A percentile compares a stretch with the other conserved stretches of the same genome.
phyloP scores from a whole-genome alignment of 1,140 invertebrate species.

The Centruroides vittatus region DNA sequence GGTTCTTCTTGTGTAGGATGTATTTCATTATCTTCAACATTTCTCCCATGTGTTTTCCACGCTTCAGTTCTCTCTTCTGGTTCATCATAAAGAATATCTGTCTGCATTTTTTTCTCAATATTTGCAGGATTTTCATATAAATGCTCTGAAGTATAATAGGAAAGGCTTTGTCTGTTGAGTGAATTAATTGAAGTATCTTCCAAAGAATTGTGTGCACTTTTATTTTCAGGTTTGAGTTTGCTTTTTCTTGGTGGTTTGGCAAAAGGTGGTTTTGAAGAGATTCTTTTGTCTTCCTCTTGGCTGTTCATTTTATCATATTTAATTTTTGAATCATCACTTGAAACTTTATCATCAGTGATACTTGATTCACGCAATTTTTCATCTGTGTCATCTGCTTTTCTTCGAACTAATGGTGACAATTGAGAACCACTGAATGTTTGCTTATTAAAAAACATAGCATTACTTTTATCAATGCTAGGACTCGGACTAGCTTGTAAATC shows the following conservation, averaged over 20 bases:
- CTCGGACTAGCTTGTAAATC: slow-evolving; percentile 1
- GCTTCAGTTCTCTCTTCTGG: not conserved
- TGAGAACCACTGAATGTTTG: too few species aligned
- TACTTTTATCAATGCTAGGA: slow-evolving; percentile 1
- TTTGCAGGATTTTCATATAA: too few species aligned
- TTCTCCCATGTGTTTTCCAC: not conserved
- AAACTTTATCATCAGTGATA: too few species aligned
- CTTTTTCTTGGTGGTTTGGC: slow-evolving; percentile 11
- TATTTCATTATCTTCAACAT: not conserved
- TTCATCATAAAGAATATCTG: not conserved
- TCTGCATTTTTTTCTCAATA: not conserved
- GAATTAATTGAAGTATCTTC: too few species aligned
- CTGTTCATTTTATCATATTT: too few species aligned
- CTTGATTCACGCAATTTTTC: too few species aligned
- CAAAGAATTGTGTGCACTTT: too few species aligned
- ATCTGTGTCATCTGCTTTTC: too few species aligned
- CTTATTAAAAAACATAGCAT: not conserved
- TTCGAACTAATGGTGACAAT: too few species aligned
- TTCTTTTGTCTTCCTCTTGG: not conserved
- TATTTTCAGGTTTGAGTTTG: not conserved
- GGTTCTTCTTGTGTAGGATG: not conserved
- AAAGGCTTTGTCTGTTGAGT: too few species aligned
- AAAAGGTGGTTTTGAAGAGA: slow-evolving; percentile 1
- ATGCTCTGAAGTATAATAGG: too few species aligned
- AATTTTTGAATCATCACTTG: too few species aligned